Evolutionary conservation across 1,140 invertebrate genomes (phyloP), one percentile per base, ranked within the genome.

Genomic region (Platyscapa corneri): DNA sequence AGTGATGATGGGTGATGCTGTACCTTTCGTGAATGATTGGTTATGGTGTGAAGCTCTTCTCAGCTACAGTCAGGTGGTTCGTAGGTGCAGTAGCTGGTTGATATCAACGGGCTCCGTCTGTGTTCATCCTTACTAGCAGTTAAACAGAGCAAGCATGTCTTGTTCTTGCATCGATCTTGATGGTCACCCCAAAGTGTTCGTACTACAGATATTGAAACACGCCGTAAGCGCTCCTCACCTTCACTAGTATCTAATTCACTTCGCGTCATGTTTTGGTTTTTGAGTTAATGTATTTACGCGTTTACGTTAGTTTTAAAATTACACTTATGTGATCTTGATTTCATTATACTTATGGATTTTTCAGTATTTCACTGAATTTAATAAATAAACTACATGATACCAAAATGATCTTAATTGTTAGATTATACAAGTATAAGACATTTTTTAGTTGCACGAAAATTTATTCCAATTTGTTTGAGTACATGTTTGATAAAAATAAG

Each of bases 191-290:
- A 86, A 10, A 86, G 74, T 16, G 79, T 86, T 0, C 84, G 72
- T 49, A 86, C 84, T 49, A 86, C 84, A 37, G 84, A 86, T 60
- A 86, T 86, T 60, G 84, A 86, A 10, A 86, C 70, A 5, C 84
- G 79, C 0, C 84, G 70, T 18, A 86, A 64, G 2, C 84, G 79
- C 42, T 86, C 84, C 37, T 86, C 80, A 20, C 84, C 80, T 14
- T 86, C 84, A 39, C 72, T 39, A 49, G 80, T 80, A 74, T 86
- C 80, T 56, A 86, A 27, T 64, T 86, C 84, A 74, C 74, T 78
- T 27, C 84, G 80, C 60, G 84, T 74, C 84, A 85, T 85, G n/a
- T 46, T 85, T 3, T 53, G 18, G 18, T 12, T 53, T 53, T 53
- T 53, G 70, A 14, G 8, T 53, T 53, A 3, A n/a, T 53, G 7